Conservation (phyloP, 2,888 invertebrate genomes). For the Philonicus albiceps region DNA sequence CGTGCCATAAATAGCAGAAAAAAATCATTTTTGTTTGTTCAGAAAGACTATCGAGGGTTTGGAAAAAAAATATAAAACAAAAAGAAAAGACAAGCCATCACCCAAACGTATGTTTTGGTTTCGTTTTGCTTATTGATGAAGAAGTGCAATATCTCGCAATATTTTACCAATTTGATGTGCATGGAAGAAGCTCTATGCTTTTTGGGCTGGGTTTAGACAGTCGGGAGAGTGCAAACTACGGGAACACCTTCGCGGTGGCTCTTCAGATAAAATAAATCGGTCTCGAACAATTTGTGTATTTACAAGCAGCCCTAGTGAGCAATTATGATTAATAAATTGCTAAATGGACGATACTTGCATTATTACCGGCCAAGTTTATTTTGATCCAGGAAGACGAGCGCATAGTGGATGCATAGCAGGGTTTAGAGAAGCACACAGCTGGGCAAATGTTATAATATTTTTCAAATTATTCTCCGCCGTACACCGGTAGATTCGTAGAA, state of each 20-base stretch:
- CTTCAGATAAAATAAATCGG: neutral
- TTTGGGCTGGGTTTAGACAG: slow-evolving; percentile 23
- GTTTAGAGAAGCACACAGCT: neutral
- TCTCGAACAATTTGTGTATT: neutral
- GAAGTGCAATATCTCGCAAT: slow-evolving; percentile 25
- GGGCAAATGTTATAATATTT: neutral
- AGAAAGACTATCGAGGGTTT: neutral
- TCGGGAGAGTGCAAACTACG: neutral
- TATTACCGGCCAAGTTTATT: neutral
- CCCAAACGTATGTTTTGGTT: neutral
- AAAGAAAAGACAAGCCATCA: neutral
- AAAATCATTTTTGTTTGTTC: slow-evolving; percentile 19
- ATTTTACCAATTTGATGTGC: slow-evolving; percentile 2
- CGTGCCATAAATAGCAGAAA: slow-evolving; percentile 7
- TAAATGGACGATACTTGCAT: neutral
- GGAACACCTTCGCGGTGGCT: neutral
- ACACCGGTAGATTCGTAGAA: slow-evolving; percentile 32
- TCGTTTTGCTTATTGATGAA: slow-evolving; percentile 5
- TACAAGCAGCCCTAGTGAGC: neutral
- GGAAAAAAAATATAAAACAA: neutral
- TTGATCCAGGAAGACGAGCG: neutral
- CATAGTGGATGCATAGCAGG: neutral
- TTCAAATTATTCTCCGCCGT: neutral
- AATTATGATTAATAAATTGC: neutral
- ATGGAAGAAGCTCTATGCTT: slow-evolving; percentile 5